Evolutionary conservation across 1,140 invertebrate species (phyloP), one percentile per base, ranked within the genome.

Genomic region (Brachionus sp.): DNA sequence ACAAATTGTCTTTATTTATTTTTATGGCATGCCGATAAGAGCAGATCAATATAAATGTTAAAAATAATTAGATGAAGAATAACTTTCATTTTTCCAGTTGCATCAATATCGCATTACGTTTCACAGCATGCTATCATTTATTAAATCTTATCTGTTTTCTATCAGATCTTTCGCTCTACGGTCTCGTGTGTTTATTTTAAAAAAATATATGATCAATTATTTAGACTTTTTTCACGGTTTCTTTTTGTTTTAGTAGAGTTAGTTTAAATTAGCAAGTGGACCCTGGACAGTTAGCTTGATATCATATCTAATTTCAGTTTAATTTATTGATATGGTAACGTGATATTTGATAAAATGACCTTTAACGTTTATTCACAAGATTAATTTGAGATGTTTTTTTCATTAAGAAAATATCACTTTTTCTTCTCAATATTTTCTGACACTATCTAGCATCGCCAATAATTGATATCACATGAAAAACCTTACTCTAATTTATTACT

Each of bases 221-320:
- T 57, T 19, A 57, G 50, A 57, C 50, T n/a, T 57, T 57, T 29
- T 57, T 57, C 50, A 57, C 50, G 50, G 50, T 57, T 23, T 57
- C 50, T 57, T 57, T 53, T 57, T 19, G 50, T 19, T 57, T 57
- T 16, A 19, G n/a, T 57, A 57, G 19, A 57, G n/a, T 57, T 57
- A 19, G 50, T 57, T 57, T 57, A 57, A 57, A 57, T 57, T 57
- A 57, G 50, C 50, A 57, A 57, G 50, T 57, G 50, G 50, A 57
- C 50, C 50, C 50, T 57, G 50, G 50, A 57, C 50, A 57, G 50
- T 57, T 57, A 19, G 50, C 50, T 57, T 57, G 19, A 57, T 57
- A 57, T 57, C 50, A 57, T 57, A 57, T 57, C 50, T 57, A 57
- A 19, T 57, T 57, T 57, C 50, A 57, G 50, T 19, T 57, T 57